Base-by-base conservation (phyloP, 2,888 invertebrate species). In the Heliconius ismenius region DNA sequence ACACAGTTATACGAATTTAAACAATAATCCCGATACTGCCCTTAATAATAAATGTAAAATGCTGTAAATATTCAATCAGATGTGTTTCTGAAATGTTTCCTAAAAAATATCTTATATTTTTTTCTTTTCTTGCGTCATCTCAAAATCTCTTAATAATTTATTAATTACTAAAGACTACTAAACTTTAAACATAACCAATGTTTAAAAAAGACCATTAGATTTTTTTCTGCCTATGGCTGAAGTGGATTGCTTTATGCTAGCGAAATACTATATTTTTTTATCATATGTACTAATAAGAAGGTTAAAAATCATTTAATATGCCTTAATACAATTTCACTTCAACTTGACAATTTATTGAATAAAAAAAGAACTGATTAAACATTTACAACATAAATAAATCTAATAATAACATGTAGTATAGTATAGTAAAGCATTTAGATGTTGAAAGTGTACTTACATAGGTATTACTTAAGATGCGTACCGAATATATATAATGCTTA, bases 1-100 rank as follows among this genome's bases (percentile, higher is more conserved):
- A 54, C 21, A 74, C 73, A 39, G 39, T 73, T 73, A 26, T 73
- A 62, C 73, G 73, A 73, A 73, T 73, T 73, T 73, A 73, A 62
- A 73, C 24, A 39, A 36, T 62, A 24, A 39, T 24, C 43, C 7
- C 65, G 75, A 72, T 75, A 77, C 77, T 77, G 77, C 77, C 77
- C 64, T 75, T 60, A 72, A 64, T 74, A 63, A 63, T 58, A 15
- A 10, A 28, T 72, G 2, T 60, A 4, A 62, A 36, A 70, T 58
- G n/a, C 26, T 70, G 70, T 32, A 32, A 49, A 70, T 64, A 54
- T 64, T 63, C 32, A 54, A 70, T 58, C n/a, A 32, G 32, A 58
- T 28, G 6, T 21, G 32, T 28, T 18, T 49, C 2, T 43, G 2
- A 11, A 43, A 6, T 28, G 49, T 9, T 26, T 28, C n/a, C 36